phyloP scores from a whole-genome alignment of 1,140 invertebrate species.

The Venturia canescens region DNA sequence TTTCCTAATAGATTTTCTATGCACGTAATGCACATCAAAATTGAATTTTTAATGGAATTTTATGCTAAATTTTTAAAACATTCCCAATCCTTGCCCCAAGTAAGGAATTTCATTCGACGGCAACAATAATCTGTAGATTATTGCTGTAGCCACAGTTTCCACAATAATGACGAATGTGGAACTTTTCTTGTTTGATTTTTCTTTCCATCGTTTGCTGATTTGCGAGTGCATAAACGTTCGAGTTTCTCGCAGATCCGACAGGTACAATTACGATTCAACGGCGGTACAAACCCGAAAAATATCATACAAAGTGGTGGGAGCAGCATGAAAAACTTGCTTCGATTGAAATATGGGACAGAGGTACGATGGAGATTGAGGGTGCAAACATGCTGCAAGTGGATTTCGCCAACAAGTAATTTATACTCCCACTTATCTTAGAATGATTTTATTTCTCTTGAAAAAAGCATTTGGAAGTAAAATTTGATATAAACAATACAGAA shows the following conservation, averaged over 20 bases:
- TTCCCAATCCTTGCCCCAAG: no score
- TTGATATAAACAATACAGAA: constrained; percentile 74
- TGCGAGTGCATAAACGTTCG: no score
- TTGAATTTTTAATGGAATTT: no score
- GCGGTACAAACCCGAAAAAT: constrained; percentile 78
- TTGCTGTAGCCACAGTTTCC: no score
- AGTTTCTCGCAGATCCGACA: constrained; percentile 78
- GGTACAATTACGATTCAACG: constrained; percentile 91
- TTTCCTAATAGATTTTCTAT: no score
- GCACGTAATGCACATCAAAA: no score
- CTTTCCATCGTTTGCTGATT: no score
- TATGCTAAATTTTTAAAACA: no score
- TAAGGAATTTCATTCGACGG: no score
- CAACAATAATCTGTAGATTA: no score
- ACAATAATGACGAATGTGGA: no score
- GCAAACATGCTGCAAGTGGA: constrained; percentile 92
- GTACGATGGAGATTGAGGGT: constrained; percentile 92
- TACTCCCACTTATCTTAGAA: constrained; percentile 16
- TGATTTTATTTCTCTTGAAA: neutral
- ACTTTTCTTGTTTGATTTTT: no score
- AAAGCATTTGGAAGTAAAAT: neutral
- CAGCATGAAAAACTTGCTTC: constrained; percentile 79
- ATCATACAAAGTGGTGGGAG: constrained; percentile 84
- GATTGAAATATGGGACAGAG: constrained; percentile 84
- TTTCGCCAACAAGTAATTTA: constrained; percentile 93